Evolutionary conservation across 2,888 invertebrate genomes (phyloP), one percentile per base, ranked within the genome.

Genomic region (Pandemis cinnamomeana): DNA sequence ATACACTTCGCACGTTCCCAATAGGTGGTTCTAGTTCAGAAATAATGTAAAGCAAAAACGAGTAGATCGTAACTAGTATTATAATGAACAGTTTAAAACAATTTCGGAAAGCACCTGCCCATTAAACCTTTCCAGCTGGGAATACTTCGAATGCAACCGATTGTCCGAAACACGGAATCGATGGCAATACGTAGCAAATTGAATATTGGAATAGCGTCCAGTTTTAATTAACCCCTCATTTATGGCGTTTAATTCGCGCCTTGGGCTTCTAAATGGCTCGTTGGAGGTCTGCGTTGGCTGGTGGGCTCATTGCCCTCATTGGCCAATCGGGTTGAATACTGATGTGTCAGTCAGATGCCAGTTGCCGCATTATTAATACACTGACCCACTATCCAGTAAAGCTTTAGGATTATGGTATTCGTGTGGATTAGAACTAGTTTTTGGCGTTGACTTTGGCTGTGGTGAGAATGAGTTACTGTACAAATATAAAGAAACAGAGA

Each of bases 271-370:
- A 58, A 68, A 68, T 68, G 36, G 62, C 63, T 6, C n/a, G 63
- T 63, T 63, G 48, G 68, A 10, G 72, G 41, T 64, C 72, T 48
- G 20, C 13, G 62, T 41, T 72, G 72, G 72, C 20, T 44, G 5
- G 55, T 36, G 46, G 46, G 13, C 55, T 55, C 55, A n/a, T 15
- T 20, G n/a, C 36, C 36, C 71, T 46, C 53, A 72, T 72, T 62
- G 55, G 27, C 67, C 63, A 58, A 55, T 63, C 55, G 55, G 48
- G 68, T 58, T 72, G 72, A 72, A 72, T 68, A 46, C 63, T 72
- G 72, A 72, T 55, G 63, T 62, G 62, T 72, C 62, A 68, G 62
- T 72, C 62, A 68, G 55, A 63, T 63, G 71, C 60, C 55, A 53
- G 66, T 15, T 62, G 46, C 41, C 20, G 67, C 58, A 72, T 62